These are phyloP conservation scores for Glaucomys volans DNA, from an alignment of 2,113 vertebrate genomes.

Conservation along the genomic window DNA sequence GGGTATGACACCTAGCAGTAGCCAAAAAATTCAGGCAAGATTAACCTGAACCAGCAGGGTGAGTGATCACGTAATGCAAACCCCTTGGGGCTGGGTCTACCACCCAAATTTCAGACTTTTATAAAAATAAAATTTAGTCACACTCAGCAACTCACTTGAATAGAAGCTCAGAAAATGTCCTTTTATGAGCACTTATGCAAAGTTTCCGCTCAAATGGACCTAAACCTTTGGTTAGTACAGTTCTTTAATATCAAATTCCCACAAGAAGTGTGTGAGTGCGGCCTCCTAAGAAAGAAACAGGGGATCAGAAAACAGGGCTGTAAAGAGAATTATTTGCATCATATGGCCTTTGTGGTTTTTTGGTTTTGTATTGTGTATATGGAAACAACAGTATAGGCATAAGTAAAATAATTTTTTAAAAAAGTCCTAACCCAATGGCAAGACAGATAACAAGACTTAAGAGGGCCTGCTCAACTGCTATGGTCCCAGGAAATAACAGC, in stretches of 20 bases:
- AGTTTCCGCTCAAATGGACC: not conserved
- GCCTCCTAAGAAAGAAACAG: not conserved
- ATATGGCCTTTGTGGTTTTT: not conserved
- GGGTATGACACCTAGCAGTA: not conserved
- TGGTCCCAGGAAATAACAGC: not conserved
- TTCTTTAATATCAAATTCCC: not conserved
- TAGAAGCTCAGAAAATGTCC: not conserved
- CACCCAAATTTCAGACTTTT: not conserved
- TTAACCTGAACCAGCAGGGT: not conserved
- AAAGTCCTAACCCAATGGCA: not conserved
- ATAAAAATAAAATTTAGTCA: constrained; percentile 48
- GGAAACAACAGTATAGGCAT: constrained; percentile 22
- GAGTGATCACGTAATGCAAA: not conserved
- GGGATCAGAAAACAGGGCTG: not conserved
- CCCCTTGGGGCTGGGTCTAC: not conserved
- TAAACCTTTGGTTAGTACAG: not conserved
- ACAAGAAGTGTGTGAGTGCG: not conserved
- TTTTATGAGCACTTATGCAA: not conserved
- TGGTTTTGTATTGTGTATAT: not conserved
- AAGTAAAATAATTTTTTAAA: constrained; percentile 1
- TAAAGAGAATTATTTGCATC: not conserved
- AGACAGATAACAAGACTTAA: not conserved
- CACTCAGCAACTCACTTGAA: not conserved
- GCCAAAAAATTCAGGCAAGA: not conserved
- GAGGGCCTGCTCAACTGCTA: not conserved